Evolutionary conservation across 2,113 vertebrate species (phyloP).

Genomic region (Sula dactylatra): DNA sequence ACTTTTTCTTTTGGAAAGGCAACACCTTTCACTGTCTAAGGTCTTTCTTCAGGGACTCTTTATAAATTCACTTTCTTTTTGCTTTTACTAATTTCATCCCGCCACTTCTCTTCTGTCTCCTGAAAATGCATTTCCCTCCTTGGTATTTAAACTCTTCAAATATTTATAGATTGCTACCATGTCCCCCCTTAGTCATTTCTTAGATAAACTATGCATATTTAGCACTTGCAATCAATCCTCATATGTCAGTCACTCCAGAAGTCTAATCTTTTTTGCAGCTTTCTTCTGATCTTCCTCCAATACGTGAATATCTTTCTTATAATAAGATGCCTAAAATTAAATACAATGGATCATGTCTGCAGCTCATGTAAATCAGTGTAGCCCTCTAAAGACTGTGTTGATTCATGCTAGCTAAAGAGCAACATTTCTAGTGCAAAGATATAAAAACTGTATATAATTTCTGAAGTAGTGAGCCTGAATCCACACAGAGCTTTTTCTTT

Average conservation of each 20-base stretch:
- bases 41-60: not conserved
- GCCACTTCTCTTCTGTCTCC: not conserved
- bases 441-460: not conserved
- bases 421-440: not conserved
- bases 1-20: not conserved
- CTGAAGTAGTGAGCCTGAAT: not conserved
- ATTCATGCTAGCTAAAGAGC: not conserved
- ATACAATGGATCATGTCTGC: conserved; percentile 28
- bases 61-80: not conserved
- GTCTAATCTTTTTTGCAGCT: conserved; percentile 53
- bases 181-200: conserved; percentile 56
- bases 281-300: conserved; percentile 49
- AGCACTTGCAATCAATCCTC: conserved; percentile 58
- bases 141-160: conserved; percentile 44
- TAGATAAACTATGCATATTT: conserved; percentile 64
- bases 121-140: conserved; percentile 19
- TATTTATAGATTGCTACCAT: conserved; percentile 62
- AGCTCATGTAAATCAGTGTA: conserved; percentile 34
- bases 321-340: conserved; percentile 44
- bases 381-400: not conserved
- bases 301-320: conserved; percentile 38
- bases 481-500: not conserved
- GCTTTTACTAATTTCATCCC: not conserved
- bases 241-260: conserved; percentile 55
- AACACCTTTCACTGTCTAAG: not conserved